phyloP scores from a whole-genome alignment of 2,888 invertebrate species.

The Tetanocera ferruginea region DNA sequence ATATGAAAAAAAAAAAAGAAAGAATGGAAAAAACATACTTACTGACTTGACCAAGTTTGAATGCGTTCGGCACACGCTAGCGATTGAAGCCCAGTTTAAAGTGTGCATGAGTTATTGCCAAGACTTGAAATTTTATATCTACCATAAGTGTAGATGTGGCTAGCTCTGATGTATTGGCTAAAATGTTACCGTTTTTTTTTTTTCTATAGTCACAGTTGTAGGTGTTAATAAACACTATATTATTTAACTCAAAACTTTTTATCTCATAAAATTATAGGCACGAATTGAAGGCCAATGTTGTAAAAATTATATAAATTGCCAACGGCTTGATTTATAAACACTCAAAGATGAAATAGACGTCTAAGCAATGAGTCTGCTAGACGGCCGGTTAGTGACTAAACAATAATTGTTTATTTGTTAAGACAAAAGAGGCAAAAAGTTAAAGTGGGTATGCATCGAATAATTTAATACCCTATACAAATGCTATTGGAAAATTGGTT shows the following conservation, averaged over 20 bases:
- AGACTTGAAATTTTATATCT: slow-evolving; percentile 40
- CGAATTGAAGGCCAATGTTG: slow-evolving; percentile 8
- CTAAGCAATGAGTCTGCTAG: neutral
- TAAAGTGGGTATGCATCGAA: too few species aligned
- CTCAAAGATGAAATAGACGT: slow-evolving; percentile 20
- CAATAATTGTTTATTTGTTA: neutral
- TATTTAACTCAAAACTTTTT: neutral
- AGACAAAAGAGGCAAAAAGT: too few species aligned
- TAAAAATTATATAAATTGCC: slow-evolving; percentile 11
- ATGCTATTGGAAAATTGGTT: too few species aligned
- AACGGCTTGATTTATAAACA: neutral
- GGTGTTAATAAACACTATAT: slow-evolving; percentile 14
- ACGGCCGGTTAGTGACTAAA: neutral
- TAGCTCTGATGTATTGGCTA: neutral
- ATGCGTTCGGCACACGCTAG: slow-evolving; percentile 4
- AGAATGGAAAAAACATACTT: neutral
- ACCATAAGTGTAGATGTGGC: neutral
- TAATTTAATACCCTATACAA: too few species aligned
- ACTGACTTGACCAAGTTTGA: slow-evolving; percentile 6
- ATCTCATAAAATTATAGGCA: neutral
- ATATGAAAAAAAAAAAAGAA: neutral
- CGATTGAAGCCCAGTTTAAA: slow-evolving; percentile 12
- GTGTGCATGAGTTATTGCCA: slow-evolving; percentile 29
- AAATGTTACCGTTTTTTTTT: neutral
- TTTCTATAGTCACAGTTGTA: slow-evolving; percentile 5